Conservation (phyloP, 2,888 invertebrate species). For the Cacoxenus indagator region DNA sequence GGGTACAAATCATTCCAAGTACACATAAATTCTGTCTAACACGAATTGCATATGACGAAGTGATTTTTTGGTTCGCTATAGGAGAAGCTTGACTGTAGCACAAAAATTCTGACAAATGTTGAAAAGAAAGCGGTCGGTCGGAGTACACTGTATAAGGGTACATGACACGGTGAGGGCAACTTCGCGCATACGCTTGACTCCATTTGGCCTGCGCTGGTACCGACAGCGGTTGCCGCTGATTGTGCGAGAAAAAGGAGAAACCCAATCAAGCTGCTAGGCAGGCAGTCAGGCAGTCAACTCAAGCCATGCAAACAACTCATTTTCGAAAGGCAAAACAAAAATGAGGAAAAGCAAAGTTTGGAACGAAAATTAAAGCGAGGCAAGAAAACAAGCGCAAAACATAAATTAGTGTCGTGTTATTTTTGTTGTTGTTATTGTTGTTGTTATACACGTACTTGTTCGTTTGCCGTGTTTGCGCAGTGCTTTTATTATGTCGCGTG, state of each 20-base stretch:
- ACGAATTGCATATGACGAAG: too few relatives aligned
- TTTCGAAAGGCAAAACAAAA: not conserved
- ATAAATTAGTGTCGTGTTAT: constrained; percentile 38
- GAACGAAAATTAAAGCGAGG: not conserved
- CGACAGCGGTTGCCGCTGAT: too few relatives aligned
- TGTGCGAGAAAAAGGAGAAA: not conserved
- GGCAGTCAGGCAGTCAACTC: not conserved
- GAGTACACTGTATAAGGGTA: too few relatives aligned
- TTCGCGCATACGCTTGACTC: too few relatives aligned
- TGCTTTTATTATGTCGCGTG: not conserved
- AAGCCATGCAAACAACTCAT: constrained; percentile 7
- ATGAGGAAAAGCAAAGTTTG: not conserved
- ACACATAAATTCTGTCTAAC: too few relatives aligned
- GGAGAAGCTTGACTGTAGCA: too few relatives aligned
- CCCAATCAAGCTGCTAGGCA: not conserved
- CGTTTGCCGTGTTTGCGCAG: not conserved
- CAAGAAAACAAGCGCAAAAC: constrained; percentile 17
- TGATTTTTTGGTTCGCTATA: too few relatives aligned
- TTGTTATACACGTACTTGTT: constrained; percentile 42
- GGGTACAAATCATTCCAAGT: too few relatives aligned
- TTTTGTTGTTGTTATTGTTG: constrained; percentile 26
- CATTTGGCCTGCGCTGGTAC: too few relatives aligned
- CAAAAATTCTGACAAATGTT: too few relatives aligned
- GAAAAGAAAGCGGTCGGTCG: too few relatives aligned
- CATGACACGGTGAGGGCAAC: too few relatives aligned